Evolutionary conservation across 1,140 invertebrate species (phyloP), one percentile per base, ranked within the genome.

Genomic region (Sitodiplosis mosellana): DNA sequence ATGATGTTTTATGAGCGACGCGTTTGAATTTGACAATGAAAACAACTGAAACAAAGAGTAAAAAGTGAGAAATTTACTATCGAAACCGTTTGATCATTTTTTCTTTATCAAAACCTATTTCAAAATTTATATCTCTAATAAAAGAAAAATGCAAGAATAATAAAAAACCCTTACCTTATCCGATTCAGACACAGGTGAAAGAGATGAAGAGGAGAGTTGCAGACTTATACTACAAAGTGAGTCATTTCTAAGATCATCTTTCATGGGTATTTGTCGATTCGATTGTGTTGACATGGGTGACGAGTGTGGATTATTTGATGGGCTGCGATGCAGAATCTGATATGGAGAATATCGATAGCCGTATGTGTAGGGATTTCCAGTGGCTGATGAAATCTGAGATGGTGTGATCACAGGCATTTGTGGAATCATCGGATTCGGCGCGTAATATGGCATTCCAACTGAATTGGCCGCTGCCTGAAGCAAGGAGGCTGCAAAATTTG

Each of bases 401-500:
- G 59, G 66, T 6, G 69, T 63, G 54, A 75, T 58, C 1, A 69
- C 62, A 0, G 67, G 67, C 0, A 69, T 55, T 50, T 56, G 55
- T 59, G 67, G 59, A 56, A 70, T 50, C 59, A 69, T 54, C 48
- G 70, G 64, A 11, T 68, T 67, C 0, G 71, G 65, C 10, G 73
- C 74, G n/a, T 70, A 69, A 56, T 74, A 74, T 8, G 74, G 73
- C 37, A 76, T 63, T 12, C 74, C 73, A 17, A 74, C 73, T 18
- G 71, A 73, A n/a, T n/a, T n/a, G n/a, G n/a, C n/a, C 1, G 88
- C 87, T 0, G 88, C 88, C 56, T 91, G 87, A 1, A 93, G 70
- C 7, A 95, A 72, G n/a, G 86, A 86, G 0, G 89, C 88, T 1
- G 90, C 88, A 50, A 96, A 77, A 1, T 86, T 76, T 2, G 90